Evolutionary conservation across 2,888 invertebrate genomes (phyloP).

Genomic region (Lithosia quadra): DNA sequence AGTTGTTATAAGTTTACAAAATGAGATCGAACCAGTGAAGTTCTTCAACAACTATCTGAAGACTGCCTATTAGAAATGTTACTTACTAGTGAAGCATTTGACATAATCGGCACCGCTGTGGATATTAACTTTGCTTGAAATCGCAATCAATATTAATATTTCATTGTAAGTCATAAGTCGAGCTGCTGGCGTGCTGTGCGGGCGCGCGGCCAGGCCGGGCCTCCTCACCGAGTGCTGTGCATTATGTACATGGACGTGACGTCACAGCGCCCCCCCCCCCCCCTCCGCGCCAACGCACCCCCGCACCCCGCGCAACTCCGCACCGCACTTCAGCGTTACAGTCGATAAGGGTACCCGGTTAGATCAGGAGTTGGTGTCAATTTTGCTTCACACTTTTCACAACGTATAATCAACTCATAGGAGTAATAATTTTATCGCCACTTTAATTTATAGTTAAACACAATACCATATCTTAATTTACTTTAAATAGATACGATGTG

Average conservation of each 20-base stretch:
- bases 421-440: not conserved
- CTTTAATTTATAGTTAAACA: not conserved
- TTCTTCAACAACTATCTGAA: no score
- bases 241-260: constrained; percentile 32
- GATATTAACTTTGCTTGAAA: not conserved
- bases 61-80: no score
- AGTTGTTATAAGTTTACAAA: no score
- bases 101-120: no score
- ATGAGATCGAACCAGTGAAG: no score
- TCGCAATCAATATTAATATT: not conserved
- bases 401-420: not conserved
- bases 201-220: not conserved
- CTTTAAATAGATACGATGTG: not conserved
- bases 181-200: not conserved
- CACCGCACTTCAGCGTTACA: constrained; percentile 40
- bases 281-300: constrained; percentile 10
- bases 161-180: no score
- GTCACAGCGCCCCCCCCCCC: constrained; percentile 37
- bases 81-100: no score
- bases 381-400: not conserved
- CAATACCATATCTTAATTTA: not conserved
- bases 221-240: constrained; percentile 8
- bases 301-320: constrained; percentile 23
- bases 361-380: constrained; percentile 29
- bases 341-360: constrained; percentile 53